Base-by-base conservation (phyloP, 2,113 vertebrate genomes). In the Lucifuga dentata region DNA sequence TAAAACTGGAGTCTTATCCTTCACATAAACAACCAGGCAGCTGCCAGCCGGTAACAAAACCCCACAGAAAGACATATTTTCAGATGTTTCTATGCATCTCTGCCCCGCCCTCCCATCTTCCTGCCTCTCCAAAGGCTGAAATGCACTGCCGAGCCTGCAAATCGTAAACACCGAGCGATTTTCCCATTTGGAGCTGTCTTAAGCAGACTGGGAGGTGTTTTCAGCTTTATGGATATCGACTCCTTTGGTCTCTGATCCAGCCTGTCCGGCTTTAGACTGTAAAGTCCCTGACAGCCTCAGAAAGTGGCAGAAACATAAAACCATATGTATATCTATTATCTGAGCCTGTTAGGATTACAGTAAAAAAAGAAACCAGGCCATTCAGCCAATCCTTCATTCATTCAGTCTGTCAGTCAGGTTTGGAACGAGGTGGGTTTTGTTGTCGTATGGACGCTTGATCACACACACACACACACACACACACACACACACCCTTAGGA, bases 221-320 rank as follows among this genome's bases (percentile, higher is more conserved):
- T 36, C 40, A 32, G 73, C 51, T 78, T 76, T 80, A 76, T 74
- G 55, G 79, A 77, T 81, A 83, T 83, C 33, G 71, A 81, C 81
- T 77, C 61, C 68, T 78, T 59, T 66, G 63, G 63, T 81, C 62
- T 81, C 71, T 81, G 76, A 83, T 80, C 73, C 52, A 3, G 32
- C 39, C 57, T 62, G 72, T 83, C 77, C 79, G 43, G 62, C 61
- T 52, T 67, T 45, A 62, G 73, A 71, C 32, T 8, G n/a, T 7
- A 3, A 40, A 60, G 73, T 48, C 77, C 63, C 58, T 12, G 72
- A 81, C 69, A 63, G 80, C 59, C 59, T 55, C 52, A 57, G 38
- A 67, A 19, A 67, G 68, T 19, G 60, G 32, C 32, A 41, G 52
- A 11, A 11, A 72, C 45, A 45, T 57, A 24, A 73, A 64, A 71